These are phyloP conservation scores for Ariopsis seemanni DNA, from an alignment of 2,113 vertebrate genomes.

Conservation along the genomic window DNA sequence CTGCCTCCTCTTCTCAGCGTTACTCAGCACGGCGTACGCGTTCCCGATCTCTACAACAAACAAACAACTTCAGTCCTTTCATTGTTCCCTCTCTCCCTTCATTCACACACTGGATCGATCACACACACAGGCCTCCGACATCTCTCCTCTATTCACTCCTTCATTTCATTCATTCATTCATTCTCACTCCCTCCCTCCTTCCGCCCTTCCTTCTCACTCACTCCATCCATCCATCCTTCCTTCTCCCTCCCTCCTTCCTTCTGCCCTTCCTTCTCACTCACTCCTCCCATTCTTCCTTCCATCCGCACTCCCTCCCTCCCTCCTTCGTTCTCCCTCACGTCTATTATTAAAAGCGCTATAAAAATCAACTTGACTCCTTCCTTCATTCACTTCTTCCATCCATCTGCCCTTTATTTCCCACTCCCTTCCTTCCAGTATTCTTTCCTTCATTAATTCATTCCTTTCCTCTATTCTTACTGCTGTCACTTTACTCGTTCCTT, in stretches of 20 bases:
- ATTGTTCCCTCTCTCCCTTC: background rate
- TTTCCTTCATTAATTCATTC: background rate
- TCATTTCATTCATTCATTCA: background rate
- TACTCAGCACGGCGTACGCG: conserved; percentile 93
- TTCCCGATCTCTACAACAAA: conserved; percentile 88
- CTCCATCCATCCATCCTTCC: too few species aligned
- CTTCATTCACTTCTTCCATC: background rate
- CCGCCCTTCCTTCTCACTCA: too few species aligned
- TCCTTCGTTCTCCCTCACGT: background rate
- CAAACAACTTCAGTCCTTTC: background rate
- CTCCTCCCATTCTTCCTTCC: background rate
- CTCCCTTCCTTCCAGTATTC: background rate
- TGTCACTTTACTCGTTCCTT: background rate
- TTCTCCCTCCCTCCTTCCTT: background rate
- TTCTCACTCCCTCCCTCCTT: background rate
- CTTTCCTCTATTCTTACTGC: background rate
- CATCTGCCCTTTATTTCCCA: background rate
- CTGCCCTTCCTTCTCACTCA: too few species aligned
- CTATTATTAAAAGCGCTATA: too few species aligned
- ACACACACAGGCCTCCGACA: background rate
- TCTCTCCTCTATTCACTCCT: background rate
- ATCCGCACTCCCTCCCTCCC: too few species aligned
- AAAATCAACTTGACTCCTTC: background rate
- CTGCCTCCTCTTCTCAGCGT: conserved; percentile 89
- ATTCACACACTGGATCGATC: background rate